Base-by-base conservation (phyloP, 2,113 vertebrate species). In the Anas platyrhynchos region DNA sequence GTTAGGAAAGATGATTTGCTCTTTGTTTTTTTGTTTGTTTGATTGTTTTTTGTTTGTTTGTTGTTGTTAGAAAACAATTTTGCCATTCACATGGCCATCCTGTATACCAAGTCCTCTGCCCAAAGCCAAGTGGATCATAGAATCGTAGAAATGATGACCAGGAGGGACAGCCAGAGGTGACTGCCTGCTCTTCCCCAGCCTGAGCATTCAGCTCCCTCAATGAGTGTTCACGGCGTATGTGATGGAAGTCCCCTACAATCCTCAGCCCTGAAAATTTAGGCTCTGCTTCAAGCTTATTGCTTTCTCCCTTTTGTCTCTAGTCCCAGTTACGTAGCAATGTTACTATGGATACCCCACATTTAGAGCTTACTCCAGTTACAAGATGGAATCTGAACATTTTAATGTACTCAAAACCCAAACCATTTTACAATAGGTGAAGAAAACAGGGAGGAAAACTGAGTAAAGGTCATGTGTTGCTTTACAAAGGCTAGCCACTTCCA, bases 201-300 rank as follows among this genome's bases (percentile, higher is more conserved):
- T 0, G 50, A 81, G 27, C 44, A 13, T 3, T 55, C 5, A 8
- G 21, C 31, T 66, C 44, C 75, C 75, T 69, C 32, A 10, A 7
- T 3, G 1, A 6, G 50, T 50, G 2, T 38, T 69, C 65, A 5
- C 8, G 46, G 36, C 61, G 29, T 36, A n/a, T 0, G 2, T n/a
- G 34, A 48, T 61, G 13, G 5, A 38, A 62, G 48, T 66, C 36
- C 56, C 36, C 72, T 21, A 11, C 38, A 43, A 41, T 16, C 55
- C 34, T 0, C 43, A 52, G 36, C 14, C 55, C 34, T 0, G 0
- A 13, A 2, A 36, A 44, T n/a, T 87, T 10, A 36, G n/a, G 16
- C 56, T 29, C 68, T 21, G n/a, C 66, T 88, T 71, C 78, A 29
- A 36, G 52, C 20, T 69, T 31, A 79, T 67, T 43, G 43, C 54